Base-by-base conservation (phyloP, 2,888 invertebrate species). In the Phrixothrix hirtus region DNA sequence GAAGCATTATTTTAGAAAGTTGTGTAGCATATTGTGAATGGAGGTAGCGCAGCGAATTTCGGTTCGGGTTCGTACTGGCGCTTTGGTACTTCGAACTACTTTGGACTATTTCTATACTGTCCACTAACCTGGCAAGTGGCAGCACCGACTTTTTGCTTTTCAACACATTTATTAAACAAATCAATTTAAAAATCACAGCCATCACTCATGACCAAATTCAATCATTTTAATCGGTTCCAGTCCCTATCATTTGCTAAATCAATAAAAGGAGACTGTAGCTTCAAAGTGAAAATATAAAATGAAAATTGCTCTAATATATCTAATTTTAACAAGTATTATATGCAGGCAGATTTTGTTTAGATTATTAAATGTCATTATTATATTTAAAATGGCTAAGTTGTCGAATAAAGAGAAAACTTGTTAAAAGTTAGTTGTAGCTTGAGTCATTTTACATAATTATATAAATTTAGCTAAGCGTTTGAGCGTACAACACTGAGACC, bases 11-110 rank as follows among this genome's bases (percentile, higher is more conserved):
- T n/a, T n/a, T n/a, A n/a, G n/a, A n/a, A n/a, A n/a, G n/a, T n/a
- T n/a, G 14, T 46, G 25, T 16, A 39, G n/a, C 3, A 15, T 29
- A 6, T 10, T 21, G 2, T 13, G 7, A 5, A 12, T 9, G 25
- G 13, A 35, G 17, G 36, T 29, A 53, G 48, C 41, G 53, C 48
- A 53, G 14, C 43, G 44, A 47, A 62, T 70, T 75, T 75, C 75
- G 74, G 75, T 75, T 75, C 73, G 75, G 74, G 75, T 74, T 75
- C 73, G 64, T 65, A 66, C 69, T 68, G 71, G 69, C 71, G 70
- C 70, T 70, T 71, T 71, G 69, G 70, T 70, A 68, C 65, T 64
- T 47, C 35, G 27, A 34, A 32, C 34, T 27, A 47, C 38, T 34
- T 42, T 34, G 26, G 34, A 38, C 38, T 52, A 27, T 25, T 30